Evolutionary conservation across 2,113 vertebrate genomes (phyloP).

Genomic region (Notarius quadriscutis): DNA sequence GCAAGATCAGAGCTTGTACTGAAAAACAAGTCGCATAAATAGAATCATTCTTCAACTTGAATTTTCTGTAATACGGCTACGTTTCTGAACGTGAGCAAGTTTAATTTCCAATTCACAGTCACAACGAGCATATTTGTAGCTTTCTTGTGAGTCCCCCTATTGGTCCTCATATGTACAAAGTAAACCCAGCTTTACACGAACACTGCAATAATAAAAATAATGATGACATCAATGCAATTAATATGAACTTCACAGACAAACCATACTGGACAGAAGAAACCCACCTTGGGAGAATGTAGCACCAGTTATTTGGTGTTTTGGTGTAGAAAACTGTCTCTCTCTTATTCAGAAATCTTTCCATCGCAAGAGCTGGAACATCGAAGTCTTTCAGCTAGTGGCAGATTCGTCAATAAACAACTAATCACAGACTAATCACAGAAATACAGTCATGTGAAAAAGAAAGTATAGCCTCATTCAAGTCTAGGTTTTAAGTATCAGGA

Average conservation of each 20-base stretch:
- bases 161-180: slow-evolving; percentile 25
- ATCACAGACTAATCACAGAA: background rate
- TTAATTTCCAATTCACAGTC: background rate
- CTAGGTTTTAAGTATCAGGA: too few species aligned
- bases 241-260: background rate
- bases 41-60: background rate
- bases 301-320: slow-evolving; percentile 80
- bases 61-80: background rate
- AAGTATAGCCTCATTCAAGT: too few species aligned
- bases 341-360: slow-evolving; percentile 74
- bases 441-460: background rate
- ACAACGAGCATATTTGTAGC: background rate
- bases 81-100: background rate
- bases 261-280: slow-evolving; percentile 31
- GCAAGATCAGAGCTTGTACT: background rate
- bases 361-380: slow-evolving; percentile 67
- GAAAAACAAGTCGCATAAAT: background rate
- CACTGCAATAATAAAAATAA: background rate
- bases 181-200: background rate
- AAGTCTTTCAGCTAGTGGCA: slow-evolving; percentile 81
- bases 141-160: too few species aligned
- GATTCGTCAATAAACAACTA: background rate
- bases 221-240: background rate
- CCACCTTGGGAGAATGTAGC: slow-evolving; percentile 90
- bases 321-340: slow-evolving; percentile 70